Conservation (phyloP, 2,888 invertebrate species). For the Baronia brevicornis region DNA sequence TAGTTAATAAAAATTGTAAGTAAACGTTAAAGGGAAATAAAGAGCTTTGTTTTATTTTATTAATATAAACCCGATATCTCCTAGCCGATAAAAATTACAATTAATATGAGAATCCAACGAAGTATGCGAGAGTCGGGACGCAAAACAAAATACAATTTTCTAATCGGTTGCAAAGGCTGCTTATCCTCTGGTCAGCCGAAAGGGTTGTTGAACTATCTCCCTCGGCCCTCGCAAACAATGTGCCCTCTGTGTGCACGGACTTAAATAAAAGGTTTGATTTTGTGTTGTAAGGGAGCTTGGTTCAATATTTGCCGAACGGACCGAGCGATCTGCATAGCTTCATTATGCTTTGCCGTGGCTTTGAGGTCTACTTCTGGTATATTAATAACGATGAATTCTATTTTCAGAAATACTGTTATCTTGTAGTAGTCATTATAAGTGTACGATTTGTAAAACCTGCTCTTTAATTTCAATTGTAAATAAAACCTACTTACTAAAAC, state of each 20-base stretch:
- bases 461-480: no score
- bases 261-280: constrained; percentile 77
- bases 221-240: constrained; percentile 47
- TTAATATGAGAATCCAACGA: background rate
- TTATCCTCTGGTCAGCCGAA: constrained; percentile 61
- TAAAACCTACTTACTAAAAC: no score
- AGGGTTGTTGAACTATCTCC: constrained; percentile 72
- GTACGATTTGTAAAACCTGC: no score
- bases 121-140: constrained; percentile 2
- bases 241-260: constrained; percentile 58
- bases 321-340: constrained; percentile 65
- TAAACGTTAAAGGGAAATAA: no score
- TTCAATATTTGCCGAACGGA: constrained; percentile 64
- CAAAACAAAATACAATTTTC: constrained; percentile 39
- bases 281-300: constrained; percentile 66
- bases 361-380: constrained; percentile 22
- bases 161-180: constrained; percentile 42
- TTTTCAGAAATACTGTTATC: no score
- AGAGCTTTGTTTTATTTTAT: no score
- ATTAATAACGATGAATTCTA: constrained; percentile 13
- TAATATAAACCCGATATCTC: no score
- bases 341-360: constrained; percentile 34
- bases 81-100: background rate
- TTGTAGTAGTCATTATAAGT: no score
- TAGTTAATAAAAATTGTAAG: no score